Evolutionary conservation across 2,113 vertebrate species (phyloP).

Genomic region (Leuciscus idus): DNA sequence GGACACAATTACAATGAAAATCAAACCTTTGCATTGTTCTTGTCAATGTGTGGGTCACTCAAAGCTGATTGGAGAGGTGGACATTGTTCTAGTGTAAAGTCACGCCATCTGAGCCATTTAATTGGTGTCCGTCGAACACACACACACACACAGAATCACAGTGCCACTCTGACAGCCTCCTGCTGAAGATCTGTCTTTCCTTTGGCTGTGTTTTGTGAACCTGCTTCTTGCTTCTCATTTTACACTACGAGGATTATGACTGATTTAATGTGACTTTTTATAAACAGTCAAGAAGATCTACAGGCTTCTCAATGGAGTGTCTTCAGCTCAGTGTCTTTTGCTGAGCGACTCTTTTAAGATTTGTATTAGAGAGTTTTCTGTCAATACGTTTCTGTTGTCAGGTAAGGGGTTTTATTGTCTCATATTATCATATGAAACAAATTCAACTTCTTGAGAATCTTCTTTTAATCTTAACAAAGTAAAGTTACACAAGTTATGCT

Average conservation of each 20-base stretch:
- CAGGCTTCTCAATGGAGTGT: slow-evolving; percentile 21
- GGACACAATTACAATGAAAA: background rate
- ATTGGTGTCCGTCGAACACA: slow-evolving; percentile 82
- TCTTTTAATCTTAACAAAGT: background rate
- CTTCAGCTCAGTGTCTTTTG: background rate
- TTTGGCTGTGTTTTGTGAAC: slow-evolving; percentile 10
- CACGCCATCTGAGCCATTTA: slow-evolving; percentile 93
- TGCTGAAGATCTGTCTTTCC: background rate
- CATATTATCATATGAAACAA: background rate
- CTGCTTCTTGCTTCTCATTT: slow-evolving; percentile 9
- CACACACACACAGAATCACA: slow-evolving; percentile 71
- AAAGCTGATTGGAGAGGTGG: slow-evolving; percentile 79
- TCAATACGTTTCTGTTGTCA: slow-evolving; percentile 36
- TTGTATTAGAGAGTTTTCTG: slow-evolving; percentile 22
- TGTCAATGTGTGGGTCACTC: slow-evolving; percentile 75
- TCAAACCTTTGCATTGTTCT: background rate
- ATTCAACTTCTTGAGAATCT: background rate
- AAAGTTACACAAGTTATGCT: background rate
- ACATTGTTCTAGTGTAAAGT: slow-evolving; percentile 94
- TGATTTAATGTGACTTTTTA: background rate
- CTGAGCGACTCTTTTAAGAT: slow-evolving; percentile 1
- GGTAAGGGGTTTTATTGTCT: slow-evolving; percentile 37
- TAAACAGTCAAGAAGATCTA: slow-evolving; percentile 22
- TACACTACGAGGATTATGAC: slow-evolving; percentile 17
- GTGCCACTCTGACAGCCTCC: background rate